A percentile compares a stretch with the other conserved stretches of the same genome.
phyloP scores from a whole-genome alignment of 2,797 vertebrate species.

The Pristis pectinata region DNA sequence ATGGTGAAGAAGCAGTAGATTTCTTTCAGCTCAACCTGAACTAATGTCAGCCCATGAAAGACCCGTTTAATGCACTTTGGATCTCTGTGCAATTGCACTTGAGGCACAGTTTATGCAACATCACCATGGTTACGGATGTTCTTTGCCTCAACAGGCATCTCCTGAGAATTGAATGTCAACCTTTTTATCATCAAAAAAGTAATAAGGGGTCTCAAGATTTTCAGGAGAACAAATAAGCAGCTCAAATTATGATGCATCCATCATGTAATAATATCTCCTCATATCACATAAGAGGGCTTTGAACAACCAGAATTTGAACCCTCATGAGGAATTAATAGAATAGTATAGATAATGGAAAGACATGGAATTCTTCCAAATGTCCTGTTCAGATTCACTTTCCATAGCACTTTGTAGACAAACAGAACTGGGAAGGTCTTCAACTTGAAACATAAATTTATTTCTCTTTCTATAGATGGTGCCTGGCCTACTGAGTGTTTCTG shows the following conservation, averaged over 20 bases:
- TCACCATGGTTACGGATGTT: too few species aligned
- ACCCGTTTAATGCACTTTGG: not conserved
- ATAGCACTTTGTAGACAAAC: too few species aligned
- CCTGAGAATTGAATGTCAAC: not conserved
- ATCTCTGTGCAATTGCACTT: not conserved
- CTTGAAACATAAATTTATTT: too few species aligned
- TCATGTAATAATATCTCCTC: not conserved
- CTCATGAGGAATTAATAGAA: not conserved
- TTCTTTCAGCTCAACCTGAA: not conserved
- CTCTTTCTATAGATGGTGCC: too few species aligned
- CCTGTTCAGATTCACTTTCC: too few species aligned
- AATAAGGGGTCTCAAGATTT: not conserved
- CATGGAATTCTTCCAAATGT: too few species aligned
- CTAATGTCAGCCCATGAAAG: not conserved
- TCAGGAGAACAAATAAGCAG: not conserved
- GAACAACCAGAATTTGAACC: not conserved
- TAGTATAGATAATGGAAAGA: too few species aligned
- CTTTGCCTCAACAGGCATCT: not conserved
- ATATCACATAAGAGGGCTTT: not conserved
- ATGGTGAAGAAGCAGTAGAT: not conserved
- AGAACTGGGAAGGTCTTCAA: too few species aligned
- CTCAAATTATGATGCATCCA: too few species aligned
- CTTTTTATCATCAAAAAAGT: not conserved
- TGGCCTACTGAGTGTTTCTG: too few species aligned
- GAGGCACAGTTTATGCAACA: not conserved